phyloP scores from a whole-genome alignment of 2,113 vertebrate species.

The Marmota flaviventris region DNA sequence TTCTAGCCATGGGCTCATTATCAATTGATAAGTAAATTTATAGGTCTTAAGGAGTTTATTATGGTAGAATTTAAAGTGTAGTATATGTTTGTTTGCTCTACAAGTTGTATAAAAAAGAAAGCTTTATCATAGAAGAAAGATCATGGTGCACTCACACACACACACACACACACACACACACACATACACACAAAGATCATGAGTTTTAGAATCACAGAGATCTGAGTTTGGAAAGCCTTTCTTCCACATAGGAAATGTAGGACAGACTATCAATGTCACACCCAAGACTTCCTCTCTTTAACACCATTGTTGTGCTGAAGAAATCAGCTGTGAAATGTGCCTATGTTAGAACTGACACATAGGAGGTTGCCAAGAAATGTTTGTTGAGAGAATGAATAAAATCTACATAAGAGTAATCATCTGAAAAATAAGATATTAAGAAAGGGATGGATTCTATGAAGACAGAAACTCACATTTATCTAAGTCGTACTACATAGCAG shows the following conservation, averaged over 20 bases:
- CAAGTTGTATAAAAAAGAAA: neutral
- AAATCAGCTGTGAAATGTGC: neutral
- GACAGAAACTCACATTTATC: neutral
- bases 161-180: no score
- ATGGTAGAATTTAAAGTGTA: neutral
- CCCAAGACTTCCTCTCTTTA: neutral
- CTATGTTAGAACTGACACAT: neutral
- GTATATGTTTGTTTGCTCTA: neutral
- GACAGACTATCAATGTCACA: neutral
- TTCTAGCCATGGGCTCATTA: neutral
- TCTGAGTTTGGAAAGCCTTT: neutral
- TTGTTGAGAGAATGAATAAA: slow-evolving; percentile 32
- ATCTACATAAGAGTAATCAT: neutral
- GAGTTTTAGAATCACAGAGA: neutral
- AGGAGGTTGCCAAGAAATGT: neutral
- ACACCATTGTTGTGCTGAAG: neutral
- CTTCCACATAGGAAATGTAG: neutral
- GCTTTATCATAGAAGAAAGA: neutral
- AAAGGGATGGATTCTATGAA: neutral
- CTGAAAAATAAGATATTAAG: slow-evolving; percentile 20
- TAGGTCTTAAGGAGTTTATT: neutral
- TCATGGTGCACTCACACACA: neutral
- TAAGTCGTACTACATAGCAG: neutral
- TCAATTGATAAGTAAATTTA: neutral
- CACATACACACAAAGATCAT: neutral